Percentiles rank a stretch among this genome's conserved stretches.
Evolutionary conservation across 2,113 vertebrate species (phyloP).

Genomic region (Paradoxurus hermaphroditus): DNA sequence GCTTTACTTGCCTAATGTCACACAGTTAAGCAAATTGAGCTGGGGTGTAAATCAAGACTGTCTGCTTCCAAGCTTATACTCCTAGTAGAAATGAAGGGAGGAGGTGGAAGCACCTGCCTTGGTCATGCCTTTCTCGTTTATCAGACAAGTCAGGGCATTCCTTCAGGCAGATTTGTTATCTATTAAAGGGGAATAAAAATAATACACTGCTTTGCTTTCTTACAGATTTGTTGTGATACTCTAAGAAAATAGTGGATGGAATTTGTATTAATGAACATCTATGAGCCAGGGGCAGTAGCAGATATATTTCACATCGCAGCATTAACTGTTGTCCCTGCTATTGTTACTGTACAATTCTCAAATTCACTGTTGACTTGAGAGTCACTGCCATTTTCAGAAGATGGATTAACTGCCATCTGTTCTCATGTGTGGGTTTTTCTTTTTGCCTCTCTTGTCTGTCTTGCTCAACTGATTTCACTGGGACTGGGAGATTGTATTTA

Average conservation of each 20-base stretch:
- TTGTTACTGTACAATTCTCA: neutral
- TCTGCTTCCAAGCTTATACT: neutral
- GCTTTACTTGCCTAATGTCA: neutral
- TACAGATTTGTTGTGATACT: neutral
- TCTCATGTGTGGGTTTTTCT: slow-evolving; percentile 34
- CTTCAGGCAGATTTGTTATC: neutral
- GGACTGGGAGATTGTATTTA: slow-evolving; percentile 39
- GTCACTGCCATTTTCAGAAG: slow-evolving; percentile 43
- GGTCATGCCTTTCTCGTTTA: neutral
- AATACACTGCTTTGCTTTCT: neutral
- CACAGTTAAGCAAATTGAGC: neutral
- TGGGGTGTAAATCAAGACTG: neutral
- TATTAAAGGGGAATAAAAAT: neutral
- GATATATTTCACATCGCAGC: neutral
- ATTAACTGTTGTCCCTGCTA: neutral
- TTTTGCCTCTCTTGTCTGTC: slow-evolving; percentile 29
- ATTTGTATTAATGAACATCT: neutral
- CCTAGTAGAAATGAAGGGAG: neutral
- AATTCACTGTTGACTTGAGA: neutral
- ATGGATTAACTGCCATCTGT: slow-evolving; percentile 56
- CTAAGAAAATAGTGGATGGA: neutral
- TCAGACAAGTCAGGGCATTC: neutral
- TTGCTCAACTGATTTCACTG: slow-evolving; percentile 40
- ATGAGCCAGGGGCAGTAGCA: neutral
- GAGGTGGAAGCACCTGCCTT: neutral